A percentile compares a stretch with the other conserved stretches of the same genome.
phyloP scores from a whole-genome alignment of 2,888 invertebrate genomes.

The Pteria penguin region DNA sequence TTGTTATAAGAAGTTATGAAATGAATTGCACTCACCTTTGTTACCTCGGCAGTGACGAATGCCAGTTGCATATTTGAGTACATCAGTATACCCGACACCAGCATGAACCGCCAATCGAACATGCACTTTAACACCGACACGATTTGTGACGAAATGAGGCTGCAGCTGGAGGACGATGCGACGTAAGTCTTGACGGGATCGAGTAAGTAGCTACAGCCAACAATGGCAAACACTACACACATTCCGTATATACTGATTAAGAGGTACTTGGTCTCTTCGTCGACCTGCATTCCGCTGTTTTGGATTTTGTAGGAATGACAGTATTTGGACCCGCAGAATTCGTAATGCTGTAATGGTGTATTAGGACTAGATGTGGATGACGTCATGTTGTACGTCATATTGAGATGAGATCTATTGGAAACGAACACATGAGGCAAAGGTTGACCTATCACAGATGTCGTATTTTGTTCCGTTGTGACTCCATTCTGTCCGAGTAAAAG shows the following conservation, averaged over 20 bases:
- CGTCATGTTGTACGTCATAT: background rate
- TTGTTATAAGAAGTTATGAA: no score
- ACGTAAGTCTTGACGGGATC: constrained; percentile 66
- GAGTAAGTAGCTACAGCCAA: constrained; percentile 64
- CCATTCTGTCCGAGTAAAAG: constrained; percentile 42
- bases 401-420: background rate
- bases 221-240: constrained; percentile 62
- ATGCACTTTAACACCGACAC: constrained; percentile 66
- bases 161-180: constrained; percentile 38
- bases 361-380: background rate
- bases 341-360: constrained; percentile 3
- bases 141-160: constrained; percentile 50
- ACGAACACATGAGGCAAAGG: background rate
- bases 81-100: constrained; percentile 68
- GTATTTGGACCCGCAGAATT: constrained; percentile 65
- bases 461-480: background rate
- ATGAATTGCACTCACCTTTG: constrained; percentile 75
- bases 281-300: constrained; percentile 43
- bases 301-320: constrained; percentile 59
- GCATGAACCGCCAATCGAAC: constrained; percentile 61
- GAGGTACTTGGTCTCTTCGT: constrained; percentile 63
- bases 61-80: constrained; percentile 72
- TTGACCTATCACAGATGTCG: background rate
- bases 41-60: constrained; percentile 76
- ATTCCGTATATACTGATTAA: constrained; percentile 70